These are phyloP conservation scores for Meteorus colon DNA, from an alignment of 2,888 invertebrate genomes.

Conservation along the genomic window DNA sequence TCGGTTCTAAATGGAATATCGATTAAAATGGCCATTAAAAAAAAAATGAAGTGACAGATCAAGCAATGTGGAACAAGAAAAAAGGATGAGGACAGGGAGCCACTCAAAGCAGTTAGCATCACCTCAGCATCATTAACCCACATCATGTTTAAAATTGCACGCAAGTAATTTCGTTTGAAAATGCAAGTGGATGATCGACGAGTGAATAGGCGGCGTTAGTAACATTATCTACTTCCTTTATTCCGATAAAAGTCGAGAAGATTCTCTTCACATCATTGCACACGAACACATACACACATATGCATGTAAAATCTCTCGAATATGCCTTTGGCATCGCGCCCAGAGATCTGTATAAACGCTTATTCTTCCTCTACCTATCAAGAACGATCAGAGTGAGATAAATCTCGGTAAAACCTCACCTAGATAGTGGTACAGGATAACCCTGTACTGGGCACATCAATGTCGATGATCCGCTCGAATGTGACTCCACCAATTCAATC, in stretches of 20 bases:
- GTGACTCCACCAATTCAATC: constrained; percentile 67
- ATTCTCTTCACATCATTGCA: not conserved
- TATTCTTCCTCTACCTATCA: not conserved
- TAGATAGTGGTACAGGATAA: constrained; percentile 75
- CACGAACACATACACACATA: not conserved
- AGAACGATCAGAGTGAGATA: constrained; percentile 37
- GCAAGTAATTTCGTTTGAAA: not conserved
- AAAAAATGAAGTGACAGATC: constrained; percentile 36
- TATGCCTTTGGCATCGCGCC: constrained; percentile 23
- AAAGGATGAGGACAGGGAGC: constrained; percentile 44
- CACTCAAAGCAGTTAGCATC: constrained; percentile 28
- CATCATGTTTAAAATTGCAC: constrained; percentile 32
- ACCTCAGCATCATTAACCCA: constrained; percentile 43
- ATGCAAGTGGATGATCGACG: constrained; percentile 5
- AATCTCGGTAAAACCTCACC: constrained; percentile 68
- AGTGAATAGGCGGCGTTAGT: constrained; percentile 21
- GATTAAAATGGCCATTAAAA: constrained; percentile 42
- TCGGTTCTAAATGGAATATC: constrained; percentile 62
- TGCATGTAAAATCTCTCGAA: constrained; percentile 17
- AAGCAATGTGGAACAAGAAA: constrained; percentile 38
- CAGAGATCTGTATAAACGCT: constrained; percentile 31
- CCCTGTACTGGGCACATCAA: constrained; percentile 80
- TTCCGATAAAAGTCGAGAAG: constrained; percentile 29
- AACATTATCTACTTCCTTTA: constrained; percentile 21
- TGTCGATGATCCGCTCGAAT: constrained; percentile 62